Conservation (phyloP, 2,113 vertebrate genomes). For the Thryonomys swinderianus region DNA sequence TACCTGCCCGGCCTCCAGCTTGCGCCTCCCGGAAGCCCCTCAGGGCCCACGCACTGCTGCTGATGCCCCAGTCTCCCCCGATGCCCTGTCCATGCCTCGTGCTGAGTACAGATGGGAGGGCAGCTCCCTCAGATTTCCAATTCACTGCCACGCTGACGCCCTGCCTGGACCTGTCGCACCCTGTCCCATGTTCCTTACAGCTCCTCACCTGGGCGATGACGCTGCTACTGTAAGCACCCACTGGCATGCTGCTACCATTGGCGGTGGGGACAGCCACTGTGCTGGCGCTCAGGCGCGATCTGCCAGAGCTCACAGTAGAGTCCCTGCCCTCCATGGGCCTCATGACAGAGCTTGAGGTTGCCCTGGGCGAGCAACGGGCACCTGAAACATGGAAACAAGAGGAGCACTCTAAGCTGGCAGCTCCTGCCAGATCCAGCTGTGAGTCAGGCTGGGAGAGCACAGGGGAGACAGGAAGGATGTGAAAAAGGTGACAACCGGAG, state of each 20-base stretch:
- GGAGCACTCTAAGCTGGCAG: not conserved
- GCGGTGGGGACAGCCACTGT: not conserved
- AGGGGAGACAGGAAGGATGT: not conserved
- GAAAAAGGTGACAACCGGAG: not conserved
- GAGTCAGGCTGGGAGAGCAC: not conserved
- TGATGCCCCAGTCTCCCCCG: not conserved
- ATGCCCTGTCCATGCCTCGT: not conserved
- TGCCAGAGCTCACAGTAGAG: rapidly evolving
- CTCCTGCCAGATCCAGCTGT: not conserved
- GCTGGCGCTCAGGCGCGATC: not conserved
- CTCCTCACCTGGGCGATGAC: conserved; percentile 9
- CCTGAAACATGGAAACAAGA: not conserved
- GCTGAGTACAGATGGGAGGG: not conserved
- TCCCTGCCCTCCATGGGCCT: conserved; percentile 32
- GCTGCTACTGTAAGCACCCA: not conserved
- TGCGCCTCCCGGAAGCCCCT: not conserved
- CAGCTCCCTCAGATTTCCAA: not conserved
- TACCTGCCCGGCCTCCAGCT: not conserved
- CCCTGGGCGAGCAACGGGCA: conserved; percentile 59
- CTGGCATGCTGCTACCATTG: not conserved
- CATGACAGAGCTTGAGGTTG: not conserved
- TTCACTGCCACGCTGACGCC: rapidly evolving
- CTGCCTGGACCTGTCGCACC: rapidly evolving
- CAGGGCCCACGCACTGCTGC: not conserved
- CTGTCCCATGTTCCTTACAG: rapidly evolving